A percentile compares a stretch with the other conserved stretches of the same genome.
Evolutionary conservation across 1,140 invertebrate genomes (phyloP).

Genomic region (Linepithema humile): DNA sequence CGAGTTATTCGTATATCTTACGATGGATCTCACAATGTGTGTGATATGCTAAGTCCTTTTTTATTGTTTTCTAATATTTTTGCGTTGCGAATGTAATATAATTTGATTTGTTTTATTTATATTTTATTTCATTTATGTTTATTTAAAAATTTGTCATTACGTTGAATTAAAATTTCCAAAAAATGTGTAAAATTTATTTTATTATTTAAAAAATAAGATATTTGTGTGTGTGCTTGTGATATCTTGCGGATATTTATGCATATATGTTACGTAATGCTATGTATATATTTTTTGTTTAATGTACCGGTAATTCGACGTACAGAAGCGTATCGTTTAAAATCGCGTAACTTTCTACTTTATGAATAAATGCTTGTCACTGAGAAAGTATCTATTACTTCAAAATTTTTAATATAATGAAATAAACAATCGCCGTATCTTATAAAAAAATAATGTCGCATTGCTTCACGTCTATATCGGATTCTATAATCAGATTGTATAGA

Average conservation of each 20-base stretch:
- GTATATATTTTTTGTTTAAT: not conserved
- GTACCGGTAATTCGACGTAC: not conserved
- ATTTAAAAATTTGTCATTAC: no score
- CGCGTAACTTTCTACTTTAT: constrained; percentile 56
- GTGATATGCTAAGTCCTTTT: not conserved
- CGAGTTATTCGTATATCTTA: not conserved
- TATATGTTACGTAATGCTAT: constrained; percentile 43
- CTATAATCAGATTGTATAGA: not conserved
- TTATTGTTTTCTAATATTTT: not conserved
- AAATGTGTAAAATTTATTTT: constrained; percentile 1
- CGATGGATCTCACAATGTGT: not conserved
- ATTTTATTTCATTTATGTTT: not conserved
- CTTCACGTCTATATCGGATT: not conserved
- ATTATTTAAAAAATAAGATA: no score
- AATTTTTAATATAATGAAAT: not conserved
- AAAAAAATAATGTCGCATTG: not conserved
- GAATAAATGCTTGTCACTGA: constrained; percentile 4
- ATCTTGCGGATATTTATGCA: not conserved
- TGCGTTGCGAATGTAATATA: not conserved
- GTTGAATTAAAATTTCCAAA: no score
- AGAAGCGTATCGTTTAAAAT: constrained; percentile 37
- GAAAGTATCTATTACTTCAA: constrained; percentile 8
- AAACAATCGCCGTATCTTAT: not conserved
- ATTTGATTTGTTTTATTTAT: not conserved
- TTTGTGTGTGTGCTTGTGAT: not conserved